Evolutionary conservation across 2,797 vertebrate genomes (phyloP).

Genomic region (Spea hammondii): DNA sequence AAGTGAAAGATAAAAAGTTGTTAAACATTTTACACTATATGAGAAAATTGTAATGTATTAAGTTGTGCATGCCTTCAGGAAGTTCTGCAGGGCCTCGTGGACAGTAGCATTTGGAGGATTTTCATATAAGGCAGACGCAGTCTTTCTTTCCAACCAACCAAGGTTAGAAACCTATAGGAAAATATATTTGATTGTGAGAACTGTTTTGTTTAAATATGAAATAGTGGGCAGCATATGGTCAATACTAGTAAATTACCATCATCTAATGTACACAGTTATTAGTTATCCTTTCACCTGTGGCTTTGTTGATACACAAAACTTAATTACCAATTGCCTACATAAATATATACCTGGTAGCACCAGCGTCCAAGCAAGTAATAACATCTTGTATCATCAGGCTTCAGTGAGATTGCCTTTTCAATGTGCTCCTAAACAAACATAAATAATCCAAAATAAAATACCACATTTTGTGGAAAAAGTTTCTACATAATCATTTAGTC

Average conservation of each 20-base stretch:
- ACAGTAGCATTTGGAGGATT: conserved; percentile 74
- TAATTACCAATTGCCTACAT: too few species aligned
- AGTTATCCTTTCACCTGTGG: too few species aligned
- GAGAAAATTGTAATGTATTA: not conserved
- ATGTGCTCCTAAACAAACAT: conserved; percentile 65
- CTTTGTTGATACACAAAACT: too few species aligned
- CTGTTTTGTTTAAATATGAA: too few species aligned
- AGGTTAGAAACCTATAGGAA: conserved; percentile 78
- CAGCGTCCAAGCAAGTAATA: conserved; percentile 74
- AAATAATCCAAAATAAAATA: too few species aligned
- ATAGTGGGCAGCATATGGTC: too few species aligned
- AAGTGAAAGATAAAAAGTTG: too few species aligned
- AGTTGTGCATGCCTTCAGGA: conserved; percentile 78
- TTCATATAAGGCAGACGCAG: conserved; percentile 80
- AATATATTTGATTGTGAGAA: not conserved
- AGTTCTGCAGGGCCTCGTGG: conserved; percentile 84
- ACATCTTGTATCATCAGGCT: conserved; percentile 67
- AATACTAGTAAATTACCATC: too few species aligned
- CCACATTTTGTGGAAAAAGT: too few species aligned
- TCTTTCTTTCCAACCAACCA: conserved; percentile 87
- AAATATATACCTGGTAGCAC: conserved; percentile 70
- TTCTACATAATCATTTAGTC: too few species aligned
- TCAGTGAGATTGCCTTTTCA: conserved; percentile 72
- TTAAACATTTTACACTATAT: not conserved
- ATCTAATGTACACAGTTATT: too few species aligned